Base-by-base conservation (phyloP, 2,797 vertebrate species). In the Sciurus carolinensis region DNA sequence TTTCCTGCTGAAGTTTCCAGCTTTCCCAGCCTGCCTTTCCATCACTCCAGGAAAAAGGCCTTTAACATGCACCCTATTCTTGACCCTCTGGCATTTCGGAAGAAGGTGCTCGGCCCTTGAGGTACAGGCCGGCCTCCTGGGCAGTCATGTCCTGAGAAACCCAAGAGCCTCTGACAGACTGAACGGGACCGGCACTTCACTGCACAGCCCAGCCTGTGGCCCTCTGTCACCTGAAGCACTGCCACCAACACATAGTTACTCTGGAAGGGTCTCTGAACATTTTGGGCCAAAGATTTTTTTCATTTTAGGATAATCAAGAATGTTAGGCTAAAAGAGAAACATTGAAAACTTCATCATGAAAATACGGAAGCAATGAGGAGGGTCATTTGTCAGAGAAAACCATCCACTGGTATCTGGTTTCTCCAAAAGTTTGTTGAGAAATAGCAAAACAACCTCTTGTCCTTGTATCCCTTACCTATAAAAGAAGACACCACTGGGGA, bases 311-410 rank as follows among this genome's bases (percentile, higher is more conserved):
- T 39, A 39, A 72, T 24, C 69, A 72, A 39, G 20, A 39, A 72
- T 57, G 69, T 84, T 7, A 88, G 80, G 73, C 30, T 80, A 62
- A 88, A 42, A 57, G 33, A 33, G 89, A 80, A 87, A 42, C 20
- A 66, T 9, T 81, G 83, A 47, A 86, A 84, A 79, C 17, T 36
- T 1, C 62, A 22, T 14, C 66, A 14, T 12, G 33, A 94, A 84
- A 89, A 28, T 28, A 50, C 91, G 52, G 26, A 64, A 52, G 22
- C 14, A 6, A 39, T 5, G 44, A n/a, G 59, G 87, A 66, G 36
- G 18, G 15, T 9, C 17, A 39, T 50, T 30, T 81, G n/a, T n/a
- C 54, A 57, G 28, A 93, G 67, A 47, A 91, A 44, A 84, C 73
- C 17, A 24, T 4, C 42, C 18, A 0, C 0, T 52, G 42, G 30